Evolutionary conservation across 1,140 invertebrate genomes (phyloP), one percentile per base, ranked within the genome.

Genomic region (Atta texana): DNA sequence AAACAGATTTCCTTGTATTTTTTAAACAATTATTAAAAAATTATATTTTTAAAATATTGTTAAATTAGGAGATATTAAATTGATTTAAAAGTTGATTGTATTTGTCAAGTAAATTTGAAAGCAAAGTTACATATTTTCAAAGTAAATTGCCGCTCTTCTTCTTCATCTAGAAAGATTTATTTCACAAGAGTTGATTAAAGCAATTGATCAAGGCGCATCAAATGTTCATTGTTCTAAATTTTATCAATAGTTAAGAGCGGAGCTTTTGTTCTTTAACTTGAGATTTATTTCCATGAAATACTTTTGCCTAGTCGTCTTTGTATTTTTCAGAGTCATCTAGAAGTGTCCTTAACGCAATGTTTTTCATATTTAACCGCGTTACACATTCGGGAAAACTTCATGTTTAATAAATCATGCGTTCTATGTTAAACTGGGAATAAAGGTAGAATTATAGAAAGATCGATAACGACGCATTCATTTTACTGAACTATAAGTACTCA

Each of bases 401-500:
- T 53, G 61, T 53, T 80, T 55, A 69, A 55, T 55, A 80, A 69
- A 69, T 69, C 64, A 80, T n/a, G 2, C 44, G 64, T 80, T 8
- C 24, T 39, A 69, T 4, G n/a, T 55, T 69, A 69, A 80, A 80
- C 77, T 69, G 18, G 63, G 14, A 80, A 80, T 53, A 28, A 55
- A 53, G n/a, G 28, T 69, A 7, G 49, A 68, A 80, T 55, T 53
- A 69, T 31, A 55, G 63, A 80, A 55, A 39, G 77, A 80, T 80
- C 77, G 63, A 80, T 80, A 80, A 63, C n/a, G 49, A 34, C 63
- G 31, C 53, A 69, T 80, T 69, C 77, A 69, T 80, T 80, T 68
- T 49, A 31, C 77, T 21, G 63, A n/a, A 44, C 77, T 80, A 69
- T 80, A 80, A 68, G 66, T 16, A 44, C 34, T 12, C 44, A 59